Conservation (phyloP, 2,113 vertebrate species). For the Porphyrio hochstetteri region DNA sequence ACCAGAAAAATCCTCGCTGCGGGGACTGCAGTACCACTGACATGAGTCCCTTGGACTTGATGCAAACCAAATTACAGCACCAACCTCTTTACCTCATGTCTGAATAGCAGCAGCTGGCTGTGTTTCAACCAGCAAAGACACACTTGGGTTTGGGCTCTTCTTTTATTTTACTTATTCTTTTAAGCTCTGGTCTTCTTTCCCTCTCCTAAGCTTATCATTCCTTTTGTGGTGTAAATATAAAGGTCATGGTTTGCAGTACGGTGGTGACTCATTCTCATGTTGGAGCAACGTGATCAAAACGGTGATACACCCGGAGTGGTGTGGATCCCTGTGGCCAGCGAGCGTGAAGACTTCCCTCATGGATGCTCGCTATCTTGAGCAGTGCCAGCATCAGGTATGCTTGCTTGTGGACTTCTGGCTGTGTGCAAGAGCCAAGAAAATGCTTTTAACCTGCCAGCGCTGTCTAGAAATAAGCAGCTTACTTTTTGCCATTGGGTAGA, state of each 20-base stretch:
- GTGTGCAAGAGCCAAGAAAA: rapidly evolving
- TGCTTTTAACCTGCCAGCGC: background rate
- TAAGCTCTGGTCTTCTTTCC: background rate
- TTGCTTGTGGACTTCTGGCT: background rate
- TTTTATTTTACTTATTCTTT: no score
- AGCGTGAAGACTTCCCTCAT: rapidly evolving
- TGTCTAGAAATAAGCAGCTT: background rate
- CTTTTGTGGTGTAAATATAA: constrained; percentile 12
- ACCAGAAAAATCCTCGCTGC: background rate
- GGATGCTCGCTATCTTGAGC: background rate
- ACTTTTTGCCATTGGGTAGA: background rate
- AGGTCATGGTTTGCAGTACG: constrained; percentile 13
- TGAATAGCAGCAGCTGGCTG: background rate
- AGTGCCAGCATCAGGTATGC: rapidly evolving
- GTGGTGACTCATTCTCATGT: constrained; percentile 42
- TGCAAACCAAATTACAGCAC: background rate
- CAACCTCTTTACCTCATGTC: background rate
- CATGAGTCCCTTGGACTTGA: background rate
- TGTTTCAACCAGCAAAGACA: background rate
- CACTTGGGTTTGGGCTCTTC: background rate
- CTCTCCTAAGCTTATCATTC: background rate
- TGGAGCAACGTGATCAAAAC: constrained; percentile 25
- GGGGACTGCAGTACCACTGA: background rate
- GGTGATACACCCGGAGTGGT: background rate
- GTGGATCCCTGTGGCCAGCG: background rate